These are phyloP conservation scores for Conus ventricosus DNA, from an alignment of 1,140 invertebrate species.

Conservation along the genomic window DNA sequence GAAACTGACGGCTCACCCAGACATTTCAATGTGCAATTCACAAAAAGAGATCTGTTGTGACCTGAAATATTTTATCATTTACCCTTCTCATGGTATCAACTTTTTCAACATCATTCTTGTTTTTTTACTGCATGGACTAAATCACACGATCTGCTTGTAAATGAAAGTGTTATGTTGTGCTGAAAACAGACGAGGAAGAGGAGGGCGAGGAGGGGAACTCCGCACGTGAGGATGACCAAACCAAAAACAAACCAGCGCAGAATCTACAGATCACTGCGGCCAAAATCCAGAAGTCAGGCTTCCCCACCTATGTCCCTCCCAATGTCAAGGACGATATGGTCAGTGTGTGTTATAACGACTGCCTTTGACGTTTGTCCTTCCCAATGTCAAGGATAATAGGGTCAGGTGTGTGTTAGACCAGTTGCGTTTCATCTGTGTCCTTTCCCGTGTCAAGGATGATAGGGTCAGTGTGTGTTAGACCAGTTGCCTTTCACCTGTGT, in stretches of 20 bases:
- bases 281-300: slow-evolving; percentile 58
- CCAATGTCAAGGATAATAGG: slow-evolving; percentile 72
- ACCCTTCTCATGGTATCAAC: too few relatives aligned
- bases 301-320: slow-evolving; percentile 68
- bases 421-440: neutral
- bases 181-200: neutral
- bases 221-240: neutral
- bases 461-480: too few relatives aligned
- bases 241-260: neutral
- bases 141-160: neutral
- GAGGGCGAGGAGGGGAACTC: slow-evolving; percentile 1
- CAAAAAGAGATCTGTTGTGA: too few relatives aligned
- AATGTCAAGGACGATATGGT: slow-evolving; percentile 73
- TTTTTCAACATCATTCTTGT: too few relatives aligned
- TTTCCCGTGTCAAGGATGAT: too few relatives aligned
- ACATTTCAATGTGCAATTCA: too few relatives aligned
- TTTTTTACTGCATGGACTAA: too few relatives aligned
- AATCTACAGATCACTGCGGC: neutral
- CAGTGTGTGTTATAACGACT: slow-evolving; percentile 31
- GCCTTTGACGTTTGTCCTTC: slow-evolving; percentile 56
- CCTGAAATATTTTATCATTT: too few relatives aligned
- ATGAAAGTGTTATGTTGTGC: neutral
- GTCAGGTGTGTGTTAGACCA: slow-evolving; percentile 49
- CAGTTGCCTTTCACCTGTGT: too few relatives aligned
- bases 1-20: too few relatives aligned